A percentile compares a stretch with the other conserved stretches of the same genome.
phyloP scores from a whole-genome alignment of 2,797 vertebrate genomes.

The Enteromius radiatus region DNA sequence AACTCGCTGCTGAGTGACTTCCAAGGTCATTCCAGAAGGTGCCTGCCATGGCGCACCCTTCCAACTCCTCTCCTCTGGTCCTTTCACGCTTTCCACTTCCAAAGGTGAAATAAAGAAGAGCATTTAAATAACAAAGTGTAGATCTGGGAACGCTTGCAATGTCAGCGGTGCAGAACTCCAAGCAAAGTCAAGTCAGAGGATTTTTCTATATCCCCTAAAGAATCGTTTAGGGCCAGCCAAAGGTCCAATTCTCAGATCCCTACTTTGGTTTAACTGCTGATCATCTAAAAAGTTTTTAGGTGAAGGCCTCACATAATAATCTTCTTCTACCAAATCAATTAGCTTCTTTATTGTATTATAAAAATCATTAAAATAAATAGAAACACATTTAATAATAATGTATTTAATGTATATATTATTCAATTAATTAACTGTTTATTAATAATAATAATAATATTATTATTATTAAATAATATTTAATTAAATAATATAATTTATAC shows the following conservation, averaged over 20 bases:
- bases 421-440: too few species aligned
- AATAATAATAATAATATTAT: too few species aligned
- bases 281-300: constrained; percentile 47
- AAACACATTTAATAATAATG: not conserved
- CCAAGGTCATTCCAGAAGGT: constrained; percentile 59
- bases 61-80: constrained; percentile 42
- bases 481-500: too few species aligned
- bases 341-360: not conserved
- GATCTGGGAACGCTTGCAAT: constrained; percentile 51
- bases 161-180: constrained; percentile 45
- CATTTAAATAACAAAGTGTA: constrained; percentile 57
- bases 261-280: constrained; percentile 55
- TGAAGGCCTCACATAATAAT: constrained; percentile 34
- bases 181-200: constrained; percentile 44
- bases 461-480: too few species aligned
- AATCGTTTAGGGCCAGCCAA: constrained; percentile 51
- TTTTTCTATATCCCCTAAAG: constrained; percentile 51
- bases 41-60: constrained; percentile 49
- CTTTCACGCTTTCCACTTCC: constrained; percentile 33
- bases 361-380: not conserved
- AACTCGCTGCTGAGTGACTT: constrained; percentile 59
- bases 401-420: too few species aligned
- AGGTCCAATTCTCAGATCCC: constrained; percentile 46
- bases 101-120: constrained; percentile 53
- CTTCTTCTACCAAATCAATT: not conserved